phyloP scores from a whole-genome alignment of 2,113 vertebrate species.

The Phasianus colchicus region DNA sequence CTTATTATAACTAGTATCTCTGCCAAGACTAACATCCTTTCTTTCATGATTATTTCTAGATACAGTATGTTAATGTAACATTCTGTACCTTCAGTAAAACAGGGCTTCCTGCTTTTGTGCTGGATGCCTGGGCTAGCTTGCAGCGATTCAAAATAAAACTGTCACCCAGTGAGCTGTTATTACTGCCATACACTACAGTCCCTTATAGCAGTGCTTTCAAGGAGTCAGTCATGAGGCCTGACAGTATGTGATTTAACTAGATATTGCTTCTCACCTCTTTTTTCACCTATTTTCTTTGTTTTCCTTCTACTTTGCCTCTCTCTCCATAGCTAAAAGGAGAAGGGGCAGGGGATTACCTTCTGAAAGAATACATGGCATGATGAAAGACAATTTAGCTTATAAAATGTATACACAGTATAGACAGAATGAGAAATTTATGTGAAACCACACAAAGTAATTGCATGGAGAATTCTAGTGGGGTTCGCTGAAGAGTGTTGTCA shows the following conservation, averaged over 20 bases:
- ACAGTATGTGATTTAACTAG: background rate
- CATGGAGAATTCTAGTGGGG: background rate
- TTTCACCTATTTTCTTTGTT: background rate
- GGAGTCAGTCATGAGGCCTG: background rate
- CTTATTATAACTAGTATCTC: background rate
- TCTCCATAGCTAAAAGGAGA: background rate
- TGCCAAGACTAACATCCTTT: constrained; percentile 15
- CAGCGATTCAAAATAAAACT: background rate
- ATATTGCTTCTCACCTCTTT: background rate
- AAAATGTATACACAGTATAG: background rate
- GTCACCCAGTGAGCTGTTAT: background rate
- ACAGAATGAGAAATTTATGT: background rate
- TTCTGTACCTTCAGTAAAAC: background rate
- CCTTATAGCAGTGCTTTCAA: background rate
- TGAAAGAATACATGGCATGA: background rate
- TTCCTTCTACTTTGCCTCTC: rapidly evolving
- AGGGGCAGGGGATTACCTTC: background rate
- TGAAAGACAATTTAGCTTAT: background rate
- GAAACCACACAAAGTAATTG: background rate
- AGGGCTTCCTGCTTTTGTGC: constrained; percentile 3
- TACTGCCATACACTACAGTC: background rate
- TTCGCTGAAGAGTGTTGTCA: background rate
- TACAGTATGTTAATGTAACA: background rate
- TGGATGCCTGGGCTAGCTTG: background rate
- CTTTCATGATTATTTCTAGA: background rate